phyloP scores from a whole-genome alignment of 2,797 vertebrate species.

The Knipowitschia caucasica region DNA sequence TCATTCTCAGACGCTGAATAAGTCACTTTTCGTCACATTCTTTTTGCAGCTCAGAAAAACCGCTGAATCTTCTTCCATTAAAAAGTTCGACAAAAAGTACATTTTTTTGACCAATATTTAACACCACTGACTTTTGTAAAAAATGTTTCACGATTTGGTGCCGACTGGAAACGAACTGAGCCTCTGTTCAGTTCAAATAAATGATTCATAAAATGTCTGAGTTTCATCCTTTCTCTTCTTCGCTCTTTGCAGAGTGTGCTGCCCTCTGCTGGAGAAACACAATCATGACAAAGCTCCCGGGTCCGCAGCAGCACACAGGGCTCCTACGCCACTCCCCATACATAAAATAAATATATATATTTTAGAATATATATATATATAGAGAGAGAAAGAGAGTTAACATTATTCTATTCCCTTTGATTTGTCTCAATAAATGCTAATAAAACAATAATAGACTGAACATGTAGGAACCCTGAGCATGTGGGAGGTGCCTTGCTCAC shows the following conservation, averaged over 20 bases:
- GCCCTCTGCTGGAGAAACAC: background rate
- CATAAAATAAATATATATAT: background rate
- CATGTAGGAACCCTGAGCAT: slow-evolving; percentile 9
- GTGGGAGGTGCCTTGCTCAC: slow-evolving; percentile 2
- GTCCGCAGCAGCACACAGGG: slow-evolving; percentile 36
- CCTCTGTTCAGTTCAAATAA: background rate
- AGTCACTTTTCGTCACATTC: slow-evolving; percentile 65
- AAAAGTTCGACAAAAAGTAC: background rate
- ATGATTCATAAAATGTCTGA: background rate
- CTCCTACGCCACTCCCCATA: background rate
- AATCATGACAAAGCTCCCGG: slow-evolving; percentile 17
- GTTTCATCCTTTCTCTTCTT: background rate
- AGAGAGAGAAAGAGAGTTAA: background rate
- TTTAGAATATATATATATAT: background rate
- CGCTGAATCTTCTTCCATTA: background rate
- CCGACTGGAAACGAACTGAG: background rate
- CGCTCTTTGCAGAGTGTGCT: background rate
- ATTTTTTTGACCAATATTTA: background rate
- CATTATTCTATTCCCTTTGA: slow-evolving; percentile 6
- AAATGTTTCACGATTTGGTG: too few species aligned
- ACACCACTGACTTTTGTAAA: background rate
- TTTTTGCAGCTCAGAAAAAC: slow-evolving; percentile 19
- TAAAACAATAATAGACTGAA: background rate
- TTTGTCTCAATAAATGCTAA: slow-evolving; percentile 1
- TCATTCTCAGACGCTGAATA: slow-evolving; percentile 26